Evolutionary conservation across 2,113 vertebrate genomes (phyloP), one percentile per base, ranked within the genome.

Genomic region (Tautogolabrus adspersus): DNA sequence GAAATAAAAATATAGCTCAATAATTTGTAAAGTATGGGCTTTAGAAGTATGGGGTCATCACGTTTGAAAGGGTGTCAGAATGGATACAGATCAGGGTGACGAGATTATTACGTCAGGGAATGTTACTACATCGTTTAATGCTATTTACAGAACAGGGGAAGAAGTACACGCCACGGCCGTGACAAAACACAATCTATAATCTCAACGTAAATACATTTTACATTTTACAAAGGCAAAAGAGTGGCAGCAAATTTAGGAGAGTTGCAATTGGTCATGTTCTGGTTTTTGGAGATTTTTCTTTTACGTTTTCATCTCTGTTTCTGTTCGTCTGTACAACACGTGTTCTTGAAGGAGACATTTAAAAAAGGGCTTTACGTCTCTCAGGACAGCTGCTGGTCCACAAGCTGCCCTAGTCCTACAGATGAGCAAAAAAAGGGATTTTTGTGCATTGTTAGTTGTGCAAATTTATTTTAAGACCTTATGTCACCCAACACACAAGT

Each of bases 71-170:
- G 16, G 47, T 61, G 66, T 78, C 60, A 49, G 30, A 21, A 59
- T 72, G 66, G 42, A 70, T 55, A 55, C 47, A 82, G 88, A 87
- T 90, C 87, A 82, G 72, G 10, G 66, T 89, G 61, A 89, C 70
- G 69, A 73, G 89, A 92, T 91, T 87, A 92, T 88, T 68, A 81
- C 19, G 37, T 88, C 81, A 77, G n/a, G 22, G 52, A 40, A 65
- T 78, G 74, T 74, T 62, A 77, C 66, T 66, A 77, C 22, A 70
- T 52, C 2, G 6, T 64, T 57, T 88, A 81, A 85, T 68, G 16
- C 47, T 40, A 84, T 89, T 83, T 75, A 26, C 51, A 58, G 40
- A 80, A 70, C 49, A 59, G 8, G 30, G 44, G 55, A 81, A 34
- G 60, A 85, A 61, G 60, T 63, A 56, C 16, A 21, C 21, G 51